These are phyloP conservation scores for Apamea epomidion DNA, from an alignment of 2,888 invertebrate genomes.

Conservation along the genomic window DNA sequence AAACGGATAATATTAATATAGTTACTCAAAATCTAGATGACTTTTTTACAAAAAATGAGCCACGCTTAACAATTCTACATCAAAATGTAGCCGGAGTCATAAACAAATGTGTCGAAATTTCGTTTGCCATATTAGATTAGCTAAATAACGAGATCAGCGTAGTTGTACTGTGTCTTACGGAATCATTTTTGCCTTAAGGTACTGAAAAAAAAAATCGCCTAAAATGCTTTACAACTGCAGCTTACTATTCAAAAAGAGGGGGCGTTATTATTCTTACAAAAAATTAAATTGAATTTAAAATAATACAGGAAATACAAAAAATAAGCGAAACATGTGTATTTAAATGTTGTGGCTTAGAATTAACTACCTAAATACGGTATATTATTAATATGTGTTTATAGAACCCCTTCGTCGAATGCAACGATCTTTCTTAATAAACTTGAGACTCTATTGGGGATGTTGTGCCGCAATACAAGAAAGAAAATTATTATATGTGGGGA, in stretches of 20 bases:
- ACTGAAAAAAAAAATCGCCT: background rate
- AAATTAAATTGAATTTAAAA: background rate
- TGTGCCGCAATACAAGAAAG: background rate
- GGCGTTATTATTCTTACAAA: background rate
- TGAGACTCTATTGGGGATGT: background rate
- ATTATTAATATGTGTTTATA: background rate
- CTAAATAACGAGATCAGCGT: background rate
- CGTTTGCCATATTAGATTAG: background rate
- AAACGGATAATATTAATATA: no score
- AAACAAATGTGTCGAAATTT: background rate
- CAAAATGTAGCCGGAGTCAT: background rate
- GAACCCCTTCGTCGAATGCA: background rate
- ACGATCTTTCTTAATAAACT: background rate
- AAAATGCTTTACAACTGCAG: background rate
- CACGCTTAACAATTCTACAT: background rate
- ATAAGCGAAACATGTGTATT: background rate
- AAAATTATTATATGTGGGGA: no score
- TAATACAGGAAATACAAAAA: background rate
- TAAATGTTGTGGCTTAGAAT: background rate
- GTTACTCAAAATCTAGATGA: background rate
- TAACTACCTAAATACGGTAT: background rate
- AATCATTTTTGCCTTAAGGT: background rate
- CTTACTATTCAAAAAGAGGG: background rate
- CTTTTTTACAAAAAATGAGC: background rate
- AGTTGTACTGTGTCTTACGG: background rate